Conservation (phyloP, 2,797 vertebrate genomes). For the Neostethus bicornis region DNA sequence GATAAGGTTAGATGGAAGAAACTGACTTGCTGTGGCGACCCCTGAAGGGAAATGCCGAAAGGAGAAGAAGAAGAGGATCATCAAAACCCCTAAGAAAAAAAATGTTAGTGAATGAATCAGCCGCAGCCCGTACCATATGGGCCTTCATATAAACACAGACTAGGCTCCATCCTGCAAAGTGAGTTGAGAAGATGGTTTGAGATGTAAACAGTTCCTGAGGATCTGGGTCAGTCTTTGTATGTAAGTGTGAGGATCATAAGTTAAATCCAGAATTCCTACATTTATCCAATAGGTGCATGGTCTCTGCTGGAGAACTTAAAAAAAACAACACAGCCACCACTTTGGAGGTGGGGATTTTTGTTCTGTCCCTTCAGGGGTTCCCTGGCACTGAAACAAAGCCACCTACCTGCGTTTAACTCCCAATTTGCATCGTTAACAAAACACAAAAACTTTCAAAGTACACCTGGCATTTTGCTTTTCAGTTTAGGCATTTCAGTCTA, state of each 20-base stretch:
- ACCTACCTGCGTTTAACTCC: conserved; percentile 33
- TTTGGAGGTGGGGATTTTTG: conserved; percentile 53
- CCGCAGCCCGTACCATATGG: conserved; percentile 48
- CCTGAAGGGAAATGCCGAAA: too few relatives aligned
- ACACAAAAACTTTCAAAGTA: conserved; percentile 50
- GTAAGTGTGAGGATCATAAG: conserved; percentile 37
- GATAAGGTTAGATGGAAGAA: too few relatives aligned
- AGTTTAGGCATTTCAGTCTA: conserved; percentile 45
- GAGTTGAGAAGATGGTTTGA: conserved; percentile 46
- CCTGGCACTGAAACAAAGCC: conserved; percentile 56
- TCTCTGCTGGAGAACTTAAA: conserved; percentile 46
- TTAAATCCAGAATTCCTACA: conserved; percentile 52
- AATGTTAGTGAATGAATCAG: conserved; percentile 65
- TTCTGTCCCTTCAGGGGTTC: conserved; percentile 21
- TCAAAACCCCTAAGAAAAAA: conserved; percentile 39
- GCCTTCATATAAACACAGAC: conserved; percentile 62
- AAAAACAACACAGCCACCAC: conserved; percentile 52
- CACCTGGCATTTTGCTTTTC: conserved; percentile 56
- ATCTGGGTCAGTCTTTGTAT: conserved; percentile 63
- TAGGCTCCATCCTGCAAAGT: conserved; percentile 36
- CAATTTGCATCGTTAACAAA: conserved; percentile 16
- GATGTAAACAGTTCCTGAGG: conserved; percentile 64
- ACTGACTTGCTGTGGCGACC: too few relatives aligned
- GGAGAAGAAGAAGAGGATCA: too few relatives aligned
- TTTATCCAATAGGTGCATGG: conserved; percentile 39